phyloP scores from a whole-genome alignment of 1,140 invertebrate genomes.

The Drosophila tsacasi region DNA sequence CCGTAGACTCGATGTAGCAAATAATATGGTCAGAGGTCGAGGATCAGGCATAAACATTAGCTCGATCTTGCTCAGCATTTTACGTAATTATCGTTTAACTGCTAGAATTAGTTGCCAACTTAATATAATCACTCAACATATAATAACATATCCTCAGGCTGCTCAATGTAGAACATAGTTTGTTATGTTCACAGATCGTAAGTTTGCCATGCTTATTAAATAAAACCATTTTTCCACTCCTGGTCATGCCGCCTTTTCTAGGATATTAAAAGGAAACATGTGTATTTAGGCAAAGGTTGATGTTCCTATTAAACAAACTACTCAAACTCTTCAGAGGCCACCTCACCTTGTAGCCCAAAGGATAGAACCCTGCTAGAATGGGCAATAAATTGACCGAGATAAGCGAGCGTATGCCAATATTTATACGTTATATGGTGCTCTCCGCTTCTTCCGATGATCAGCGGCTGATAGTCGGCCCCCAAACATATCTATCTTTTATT shows the following conservation, averaged over 20 bases:
- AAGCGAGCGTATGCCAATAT: slow-evolving; percentile 74
- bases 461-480: slow-evolving; percentile 65
- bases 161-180: slow-evolving; percentile 1
- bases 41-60: neutral
- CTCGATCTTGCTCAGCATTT: neutral
- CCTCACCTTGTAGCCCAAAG: neutral
- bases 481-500: slow-evolving; percentile 82
- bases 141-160: slow-evolving; percentile 1
- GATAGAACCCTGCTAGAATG: neutral
- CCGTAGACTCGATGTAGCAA: too few relatives aligned
- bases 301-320: slow-evolving; percentile 5
- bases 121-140: neutral
- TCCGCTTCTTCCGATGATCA: slow-evolving; percentile 58
- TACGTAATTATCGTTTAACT: neutral
- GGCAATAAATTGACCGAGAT: slow-evolving; percentile 71
- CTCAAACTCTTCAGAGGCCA: neutral
- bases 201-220: neutral
- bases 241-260: too few relatives aligned
- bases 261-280: slow-evolving; percentile 1
- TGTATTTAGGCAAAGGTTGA: slow-evolving; percentile 4
- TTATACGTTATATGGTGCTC: slow-evolving; percentile 51
- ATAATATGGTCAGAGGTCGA: neutral
- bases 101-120: neutral
- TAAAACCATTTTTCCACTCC: neutral
- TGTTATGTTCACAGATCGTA: slow-evolving; percentile 5